Conservation (phyloP, 2,113 vertebrate species). For the Machaerirhynchus nigripectus region DNA sequence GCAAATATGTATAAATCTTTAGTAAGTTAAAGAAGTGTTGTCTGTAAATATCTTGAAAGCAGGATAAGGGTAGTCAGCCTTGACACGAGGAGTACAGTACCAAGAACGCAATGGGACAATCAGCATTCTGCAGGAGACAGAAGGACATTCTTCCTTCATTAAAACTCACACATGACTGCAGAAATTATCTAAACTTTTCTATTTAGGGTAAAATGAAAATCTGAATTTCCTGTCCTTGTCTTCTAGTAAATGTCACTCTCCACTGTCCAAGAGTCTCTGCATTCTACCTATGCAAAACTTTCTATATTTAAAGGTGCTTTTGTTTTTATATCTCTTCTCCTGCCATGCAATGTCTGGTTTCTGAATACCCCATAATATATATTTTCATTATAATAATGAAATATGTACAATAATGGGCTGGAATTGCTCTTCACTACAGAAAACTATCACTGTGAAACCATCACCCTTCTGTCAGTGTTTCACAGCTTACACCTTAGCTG, state of each 20-base stretch:
- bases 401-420: neutral
- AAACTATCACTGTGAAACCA: fast-evolving
- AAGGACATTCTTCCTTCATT: neutral
- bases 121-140: neutral
- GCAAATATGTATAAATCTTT: neutral
- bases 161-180: neutral
- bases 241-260: neutral
- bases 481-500: neutral
- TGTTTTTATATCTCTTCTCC: neutral
- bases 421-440: neutral
- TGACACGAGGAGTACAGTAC: neutral
- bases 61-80: neutral
- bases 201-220: neutral
- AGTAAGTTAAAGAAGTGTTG: neutral
- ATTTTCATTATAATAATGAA: neutral
- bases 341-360: neutral
- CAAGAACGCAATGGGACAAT: neutral
- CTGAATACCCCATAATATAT: neutral
- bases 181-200: neutral
- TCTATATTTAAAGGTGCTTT: neutral
- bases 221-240: neutral
- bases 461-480: neutral
- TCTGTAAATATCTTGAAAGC: neutral
- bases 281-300: neutral
- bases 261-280: neutral